A percentile compares a stretch with the other conserved stretches of the same genome.
These are phyloP conservation scores for Kradibia gibbosae DNA, from an alignment of 1,140 invertebrate species.

Conservation along the genomic window DNA sequence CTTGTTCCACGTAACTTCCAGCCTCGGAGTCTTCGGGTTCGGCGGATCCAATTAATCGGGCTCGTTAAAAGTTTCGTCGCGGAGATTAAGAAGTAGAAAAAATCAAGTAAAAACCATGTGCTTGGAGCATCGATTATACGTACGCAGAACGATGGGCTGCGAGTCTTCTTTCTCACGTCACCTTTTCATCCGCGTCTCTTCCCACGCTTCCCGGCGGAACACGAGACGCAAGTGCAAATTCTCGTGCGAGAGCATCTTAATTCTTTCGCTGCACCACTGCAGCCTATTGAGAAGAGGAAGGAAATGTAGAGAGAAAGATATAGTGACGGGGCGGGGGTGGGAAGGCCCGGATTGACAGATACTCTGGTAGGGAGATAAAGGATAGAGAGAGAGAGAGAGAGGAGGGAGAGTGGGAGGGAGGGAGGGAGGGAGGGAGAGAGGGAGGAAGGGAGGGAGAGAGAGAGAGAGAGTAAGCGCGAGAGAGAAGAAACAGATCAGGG, in stretches of 20 bases:
- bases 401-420: neutral
- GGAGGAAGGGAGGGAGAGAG: neutral
- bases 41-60: slow-evolving; percentile 63
- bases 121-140: slow-evolving; percentile 5
- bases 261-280: neutral
- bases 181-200: slow-evolving; percentile 33
- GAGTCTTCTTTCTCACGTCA: slow-evolving; percentile 55
- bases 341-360: too few species aligned
- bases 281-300: too few species aligned
- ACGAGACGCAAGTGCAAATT: neutral
- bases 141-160: neutral
- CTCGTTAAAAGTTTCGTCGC: slow-evolving; percentile 49
- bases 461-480: slow-evolving; percentile 1
- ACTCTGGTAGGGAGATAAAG: too few species aligned
- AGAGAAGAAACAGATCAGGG: neutral
- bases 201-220: slow-evolving; percentile 11
- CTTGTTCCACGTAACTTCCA: slow-evolving; percentile 64
- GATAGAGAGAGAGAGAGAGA: neutral
- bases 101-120: neutral
- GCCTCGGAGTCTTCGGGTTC: slow-evolving; percentile 45
- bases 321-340: neutral
- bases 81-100: slow-evolving; percentile 3
- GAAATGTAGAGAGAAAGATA: neutral
- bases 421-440: neutral
- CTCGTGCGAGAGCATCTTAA: slow-evolving; percentile 26